Evolutionary conservation across 2,113 vertebrate genomes (phyloP).

Genomic region (Nettapus auritus): DNA sequence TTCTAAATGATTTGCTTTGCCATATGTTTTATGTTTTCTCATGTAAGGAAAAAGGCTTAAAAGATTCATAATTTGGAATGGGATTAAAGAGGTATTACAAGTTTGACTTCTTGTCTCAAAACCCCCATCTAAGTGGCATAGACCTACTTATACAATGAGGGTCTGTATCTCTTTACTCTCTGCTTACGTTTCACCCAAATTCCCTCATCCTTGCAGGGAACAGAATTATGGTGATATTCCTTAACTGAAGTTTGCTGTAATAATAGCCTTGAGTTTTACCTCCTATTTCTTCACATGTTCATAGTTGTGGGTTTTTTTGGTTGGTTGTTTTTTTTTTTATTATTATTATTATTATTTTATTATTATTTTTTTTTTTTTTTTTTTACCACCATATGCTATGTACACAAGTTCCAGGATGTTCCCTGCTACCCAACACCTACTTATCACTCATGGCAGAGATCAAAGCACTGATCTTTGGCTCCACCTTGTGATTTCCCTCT

Average conservation of each 20-base stretch:
- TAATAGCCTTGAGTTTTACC: background rate
- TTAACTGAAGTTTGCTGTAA: background rate
- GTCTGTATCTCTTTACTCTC: background rate
- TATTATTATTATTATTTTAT: no score
- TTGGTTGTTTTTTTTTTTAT: background rate
- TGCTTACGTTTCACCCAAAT: background rate
- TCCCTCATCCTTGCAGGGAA: background rate
- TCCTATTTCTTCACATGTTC: background rate
- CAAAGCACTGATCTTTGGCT: slow-evolving; percentile 24
- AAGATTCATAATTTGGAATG: background rate
- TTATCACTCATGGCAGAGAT: background rate
- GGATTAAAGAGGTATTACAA: background rate
- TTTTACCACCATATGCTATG: background rate
- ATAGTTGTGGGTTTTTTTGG: no score
- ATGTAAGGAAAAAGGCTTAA: background rate
- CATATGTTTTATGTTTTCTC: background rate
- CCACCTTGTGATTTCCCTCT: slow-evolving; percentile 8
- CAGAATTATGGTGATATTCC: background rate
- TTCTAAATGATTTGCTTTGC: background rate
- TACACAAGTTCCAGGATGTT: background rate
- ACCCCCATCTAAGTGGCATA: background rate
- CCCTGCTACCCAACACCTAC: background rate
- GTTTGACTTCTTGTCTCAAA: background rate
- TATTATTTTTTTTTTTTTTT: background rate
- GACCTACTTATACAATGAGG: background rate